A percentile compares a stretch with the other conserved stretches of the same genome.
Evolutionary conservation across 2,797 vertebrate species (phyloP).

Genomic region (Smutsia gigantea): DNA sequence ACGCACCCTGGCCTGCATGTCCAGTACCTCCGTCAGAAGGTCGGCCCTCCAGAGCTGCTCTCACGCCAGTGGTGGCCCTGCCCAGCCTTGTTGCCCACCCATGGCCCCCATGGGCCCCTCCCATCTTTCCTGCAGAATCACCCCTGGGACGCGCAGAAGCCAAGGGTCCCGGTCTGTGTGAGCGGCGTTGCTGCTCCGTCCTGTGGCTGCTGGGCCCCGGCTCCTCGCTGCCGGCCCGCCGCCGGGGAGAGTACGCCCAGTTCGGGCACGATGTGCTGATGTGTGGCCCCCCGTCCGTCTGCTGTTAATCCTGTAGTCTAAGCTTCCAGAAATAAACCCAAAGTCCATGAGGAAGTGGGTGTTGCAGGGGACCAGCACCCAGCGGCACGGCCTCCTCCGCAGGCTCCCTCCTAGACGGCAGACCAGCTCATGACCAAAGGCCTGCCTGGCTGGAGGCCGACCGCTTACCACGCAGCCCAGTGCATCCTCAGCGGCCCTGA

Average conservation of each 20-base stretch:
- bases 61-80: neutral
- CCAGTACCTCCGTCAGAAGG: no score
- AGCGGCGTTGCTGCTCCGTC: neutral
- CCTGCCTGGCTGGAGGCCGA: neutral
- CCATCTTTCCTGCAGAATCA: neutral
- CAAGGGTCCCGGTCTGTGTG: neutral
- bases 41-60: neutral
- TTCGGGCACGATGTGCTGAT: neutral
- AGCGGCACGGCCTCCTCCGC: neutral
- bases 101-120: neutral
- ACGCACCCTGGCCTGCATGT: neutral
- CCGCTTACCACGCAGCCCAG: neutral
- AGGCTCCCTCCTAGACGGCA: neutral
- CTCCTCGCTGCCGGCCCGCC: no score
- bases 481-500: neutral
- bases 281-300: fast-evolving
- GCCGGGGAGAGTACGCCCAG: fast-evolving
- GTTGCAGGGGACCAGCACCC: fast-evolving
- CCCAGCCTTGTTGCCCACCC: neutral
- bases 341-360: neutral
- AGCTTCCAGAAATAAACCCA: neutral
- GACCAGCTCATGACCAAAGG: neutral
- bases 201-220: no score
- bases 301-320: neutral
- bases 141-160: neutral